Evolutionary conservation across 1,140 invertebrate genomes (phyloP).

Genomic region (Drosophila nasuta): DNA sequence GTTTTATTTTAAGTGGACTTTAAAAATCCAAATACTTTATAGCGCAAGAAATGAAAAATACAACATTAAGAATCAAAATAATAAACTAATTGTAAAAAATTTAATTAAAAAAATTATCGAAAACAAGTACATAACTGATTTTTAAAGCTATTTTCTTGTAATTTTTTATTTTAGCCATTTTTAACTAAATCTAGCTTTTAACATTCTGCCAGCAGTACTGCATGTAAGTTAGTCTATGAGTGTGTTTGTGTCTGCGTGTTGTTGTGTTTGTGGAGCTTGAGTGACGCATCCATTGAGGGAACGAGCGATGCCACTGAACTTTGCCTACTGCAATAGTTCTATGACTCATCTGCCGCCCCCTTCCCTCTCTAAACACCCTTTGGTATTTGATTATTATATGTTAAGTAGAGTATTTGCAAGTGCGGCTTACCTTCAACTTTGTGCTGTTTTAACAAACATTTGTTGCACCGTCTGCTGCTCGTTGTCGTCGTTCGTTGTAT

Average conservation of each 20-base stretch:
- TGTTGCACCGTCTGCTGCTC: conserved; percentile 59
- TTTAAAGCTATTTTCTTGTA: no score
- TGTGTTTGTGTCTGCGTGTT: not conserved
- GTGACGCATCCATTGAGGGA: conserved; percentile 60
- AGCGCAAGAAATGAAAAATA: no score
- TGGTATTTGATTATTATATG: conserved; percentile 1
- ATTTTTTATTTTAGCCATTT: no score
- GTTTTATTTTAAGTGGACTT: no score
- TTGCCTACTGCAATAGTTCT: conserved; percentile 43
- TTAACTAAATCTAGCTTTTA: no score
- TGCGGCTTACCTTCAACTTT: conserved; percentile 59
- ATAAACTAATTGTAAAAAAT: no score
- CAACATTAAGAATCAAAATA: no score
- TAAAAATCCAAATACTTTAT: no score
- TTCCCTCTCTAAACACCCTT: not conserved
- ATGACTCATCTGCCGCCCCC: conserved; percentile 52
- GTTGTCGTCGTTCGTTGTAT: conserved; percentile 33
- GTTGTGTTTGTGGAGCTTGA: conserved; percentile 14
- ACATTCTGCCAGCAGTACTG: no score
- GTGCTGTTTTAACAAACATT: conserved; percentile 68
- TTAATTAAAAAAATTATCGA: no score
- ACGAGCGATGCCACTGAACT: conserved; percentile 65
- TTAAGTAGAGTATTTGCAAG: not conserved
- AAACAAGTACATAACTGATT: no score
- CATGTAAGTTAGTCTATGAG: no score